Percentiles rank a stretch among this genome's conserved stretches.
These are phyloP conservation scores for Elanoides forficatus DNA, from an alignment of 2,113 vertebrate species.

Conservation along the genomic window DNA sequence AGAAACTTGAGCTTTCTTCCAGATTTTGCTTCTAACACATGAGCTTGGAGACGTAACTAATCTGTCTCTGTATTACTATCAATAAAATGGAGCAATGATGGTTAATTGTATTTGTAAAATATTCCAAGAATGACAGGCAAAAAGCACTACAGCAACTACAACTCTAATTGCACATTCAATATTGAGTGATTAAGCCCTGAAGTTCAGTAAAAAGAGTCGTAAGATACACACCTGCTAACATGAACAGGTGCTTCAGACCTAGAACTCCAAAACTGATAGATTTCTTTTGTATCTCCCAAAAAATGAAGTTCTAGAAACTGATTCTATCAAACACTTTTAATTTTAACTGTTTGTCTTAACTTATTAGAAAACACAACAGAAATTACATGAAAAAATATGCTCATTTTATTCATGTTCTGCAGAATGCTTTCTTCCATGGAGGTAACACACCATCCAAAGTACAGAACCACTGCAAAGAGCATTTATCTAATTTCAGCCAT, in stretches of 20 bases:
- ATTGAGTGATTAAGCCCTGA: background rate
- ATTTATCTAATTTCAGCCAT: background rate
- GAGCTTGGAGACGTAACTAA: background rate
- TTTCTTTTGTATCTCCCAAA: background rate
- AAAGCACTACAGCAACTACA: background rate
- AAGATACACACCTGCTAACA: background rate
- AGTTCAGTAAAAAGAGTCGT: background rate
- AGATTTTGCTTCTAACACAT: background rate
- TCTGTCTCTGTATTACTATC: background rate
- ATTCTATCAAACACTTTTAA: background rate
- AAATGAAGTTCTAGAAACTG: background rate
- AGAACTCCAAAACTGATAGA: background rate
- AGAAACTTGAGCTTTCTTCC: background rate
- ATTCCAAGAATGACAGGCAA: background rate
- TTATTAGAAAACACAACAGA: background rate
- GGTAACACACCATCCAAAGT: background rate
- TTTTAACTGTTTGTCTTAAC: background rate
- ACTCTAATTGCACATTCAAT: background rate
- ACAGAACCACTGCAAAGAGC: background rate
- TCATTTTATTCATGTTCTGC: background rate
- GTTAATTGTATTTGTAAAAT: background rate
- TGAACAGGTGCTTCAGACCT: background rate
- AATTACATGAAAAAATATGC: background rate
- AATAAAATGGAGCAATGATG: background rate
- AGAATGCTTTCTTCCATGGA: rapidly evolving